Conservation (phyloP, 2,888 invertebrate genomes). For the Notocelia uddmanniana region DNA sequence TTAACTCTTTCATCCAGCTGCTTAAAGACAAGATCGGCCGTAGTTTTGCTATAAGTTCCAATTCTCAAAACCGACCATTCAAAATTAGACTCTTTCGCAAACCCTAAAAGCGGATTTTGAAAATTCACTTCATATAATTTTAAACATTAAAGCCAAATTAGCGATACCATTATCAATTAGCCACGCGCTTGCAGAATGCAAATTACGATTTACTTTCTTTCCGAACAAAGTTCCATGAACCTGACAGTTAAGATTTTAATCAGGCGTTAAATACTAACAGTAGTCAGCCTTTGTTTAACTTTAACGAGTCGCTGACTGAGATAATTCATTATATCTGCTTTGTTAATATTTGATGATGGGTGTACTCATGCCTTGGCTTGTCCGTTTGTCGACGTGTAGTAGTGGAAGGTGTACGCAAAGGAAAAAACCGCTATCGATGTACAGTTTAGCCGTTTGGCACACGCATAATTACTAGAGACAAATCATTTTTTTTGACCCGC, state of each 20-base stretch:
- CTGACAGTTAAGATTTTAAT: slow-evolving; percentile 29
- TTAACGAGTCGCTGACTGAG: slow-evolving; percentile 11
- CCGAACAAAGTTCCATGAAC: slow-evolving; percentile 22
- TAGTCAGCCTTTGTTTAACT: slow-evolving; percentile 19
- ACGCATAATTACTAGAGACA: too few species aligned
- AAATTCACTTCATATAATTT: neutral
- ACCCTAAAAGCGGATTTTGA: neutral
- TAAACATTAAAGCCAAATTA: neutral
- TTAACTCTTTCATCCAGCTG: neutral
- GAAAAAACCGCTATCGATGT: too few species aligned
- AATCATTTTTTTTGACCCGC: too few species aligned
- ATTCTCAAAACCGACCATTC: neutral
- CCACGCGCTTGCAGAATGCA: slow-evolving; percentile 18
- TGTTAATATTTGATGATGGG: slow-evolving; percentile 12
- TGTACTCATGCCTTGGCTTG: neutral
- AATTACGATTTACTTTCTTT: slow-evolving; percentile 31
- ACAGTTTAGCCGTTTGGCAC: too few species aligned
- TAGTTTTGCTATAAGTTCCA: neutral
- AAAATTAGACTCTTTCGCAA: neutral
- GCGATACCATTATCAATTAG: slow-evolving; percentile 6
- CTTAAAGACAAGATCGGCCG: neutral
- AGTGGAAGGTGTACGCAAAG: too few species aligned
- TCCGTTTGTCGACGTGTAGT: too few species aligned
- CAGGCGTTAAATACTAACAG: slow-evolving; percentile 30
- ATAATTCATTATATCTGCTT: slow-evolving; percentile 3